Conservation (phyloP, 92 coral and sea anemone species). For the Phenganax marumi region DNA sequence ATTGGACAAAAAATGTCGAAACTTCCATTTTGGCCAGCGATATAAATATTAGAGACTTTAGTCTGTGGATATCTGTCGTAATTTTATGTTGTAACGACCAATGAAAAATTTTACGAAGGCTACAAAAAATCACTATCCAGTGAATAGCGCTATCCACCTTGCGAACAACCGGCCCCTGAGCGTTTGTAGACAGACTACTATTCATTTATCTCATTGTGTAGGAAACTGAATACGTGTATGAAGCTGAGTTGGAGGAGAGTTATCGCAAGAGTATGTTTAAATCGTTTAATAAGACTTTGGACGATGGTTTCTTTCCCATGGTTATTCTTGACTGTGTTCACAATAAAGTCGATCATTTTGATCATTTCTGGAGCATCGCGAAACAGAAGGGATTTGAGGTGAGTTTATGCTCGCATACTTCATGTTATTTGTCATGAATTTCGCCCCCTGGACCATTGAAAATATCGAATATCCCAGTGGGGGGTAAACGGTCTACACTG, state of each 20-base stretch:
- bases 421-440: background rate
- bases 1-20: too few relatives aligned
- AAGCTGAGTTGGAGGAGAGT: constrained; percentile 87
- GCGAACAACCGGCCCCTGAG: too few relatives aligned
- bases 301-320: constrained; percentile 93
- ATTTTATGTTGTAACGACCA: too few relatives aligned
- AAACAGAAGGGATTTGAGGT: constrained; percentile 99
- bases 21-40: too few relatives aligned
- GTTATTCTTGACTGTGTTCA: constrained; percentile 89
- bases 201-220: constrained; percentile 7
- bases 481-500: too few relatives aligned
- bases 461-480: too few relatives aligned
- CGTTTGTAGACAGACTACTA: too few relatives aligned
- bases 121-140: too few relatives aligned
- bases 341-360: constrained; percentile 88
- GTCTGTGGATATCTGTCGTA: too few relatives aligned
- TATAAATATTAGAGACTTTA: too few relatives aligned
- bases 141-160: too few relatives aligned
- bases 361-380: constrained; percentile 95
- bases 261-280: constrained; percentile 87
- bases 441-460: background rate
- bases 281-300: constrained; percentile 81
- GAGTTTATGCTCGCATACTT: background rate
- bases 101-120: too few relatives aligned
- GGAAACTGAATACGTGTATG: constrained; percentile 95